These are phyloP conservation scores for Drosophila tanythrix DNA, from an alignment of 2,888 invertebrate species.

Conservation along the genomic window DNA sequence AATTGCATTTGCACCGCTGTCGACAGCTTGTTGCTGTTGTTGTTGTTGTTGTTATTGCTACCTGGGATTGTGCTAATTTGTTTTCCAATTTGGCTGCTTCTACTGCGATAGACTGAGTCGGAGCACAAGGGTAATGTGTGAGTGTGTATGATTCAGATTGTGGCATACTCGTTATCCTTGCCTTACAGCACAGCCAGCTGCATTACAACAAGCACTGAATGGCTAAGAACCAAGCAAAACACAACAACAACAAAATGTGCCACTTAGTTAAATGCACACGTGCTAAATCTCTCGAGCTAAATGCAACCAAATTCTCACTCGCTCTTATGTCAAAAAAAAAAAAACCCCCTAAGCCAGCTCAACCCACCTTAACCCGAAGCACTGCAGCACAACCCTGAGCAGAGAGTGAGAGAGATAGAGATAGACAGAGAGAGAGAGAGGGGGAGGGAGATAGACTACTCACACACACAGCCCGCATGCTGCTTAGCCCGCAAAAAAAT, in stretches of 20 bases:
- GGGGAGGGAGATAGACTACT: background rate
- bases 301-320: constrained; percentile 57
- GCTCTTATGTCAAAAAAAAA: constrained; percentile 8
- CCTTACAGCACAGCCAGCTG: constrained; percentile 42
- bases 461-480: constrained; percentile 17
- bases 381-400: constrained; percentile 1
- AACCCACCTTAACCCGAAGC: background rate
- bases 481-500: constrained; percentile 55
- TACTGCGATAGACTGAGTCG: background rate
- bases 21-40: constrained; percentile 14
- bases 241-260: constrained; percentile 40
- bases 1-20: constrained; percentile 55
- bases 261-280: constrained; percentile 79
- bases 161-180: constrained; percentile 51
- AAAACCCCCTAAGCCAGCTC: background rate
- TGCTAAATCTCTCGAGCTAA: constrained; percentile 79
- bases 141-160: constrained; percentile 1
- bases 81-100: constrained; percentile 67
- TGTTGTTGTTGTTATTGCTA: constrained; percentile 36
- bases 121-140: background rate
- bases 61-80: constrained; percentile 74
- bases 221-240: constrained; percentile 11
- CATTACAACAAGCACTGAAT: constrained; percentile 14
- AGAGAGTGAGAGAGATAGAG: background rate
- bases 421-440: background rate